Conservation (phyloP, 30 jellyfish, hydroid and myxozoan species). For the Aurelia sp. region DNA sequence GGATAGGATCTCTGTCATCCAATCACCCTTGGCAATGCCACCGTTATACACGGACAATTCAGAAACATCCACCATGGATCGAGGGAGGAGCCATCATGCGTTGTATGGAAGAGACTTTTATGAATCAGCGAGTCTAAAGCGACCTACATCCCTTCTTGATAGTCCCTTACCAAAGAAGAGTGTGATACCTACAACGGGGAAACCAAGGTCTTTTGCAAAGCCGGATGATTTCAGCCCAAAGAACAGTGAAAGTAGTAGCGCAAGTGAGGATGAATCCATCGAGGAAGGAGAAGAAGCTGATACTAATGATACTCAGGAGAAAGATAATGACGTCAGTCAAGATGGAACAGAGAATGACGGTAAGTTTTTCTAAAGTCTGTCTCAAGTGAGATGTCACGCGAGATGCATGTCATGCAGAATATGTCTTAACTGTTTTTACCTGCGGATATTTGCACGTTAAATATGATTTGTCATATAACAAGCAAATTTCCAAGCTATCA, state of each 20-base stretch:
- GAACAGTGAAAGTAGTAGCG: constrained; percentile 50
- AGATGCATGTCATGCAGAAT: too few species aligned
- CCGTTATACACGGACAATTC: constrained; percentile 17
- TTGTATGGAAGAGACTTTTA: background rate
- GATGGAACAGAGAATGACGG: constrained; percentile 74
- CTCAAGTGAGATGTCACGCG: too few species aligned
- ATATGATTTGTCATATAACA: too few species aligned
- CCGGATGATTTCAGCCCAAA: constrained; percentile 52
- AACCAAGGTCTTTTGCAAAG: constrained; percentile 44
- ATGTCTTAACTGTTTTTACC: too few species aligned
- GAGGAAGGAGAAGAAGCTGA: constrained; percentile 55
- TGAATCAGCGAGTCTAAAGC: background rate
- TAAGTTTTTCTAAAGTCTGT: background rate
- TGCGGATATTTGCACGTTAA: too few species aligned
- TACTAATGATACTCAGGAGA: constrained; percentile 1
- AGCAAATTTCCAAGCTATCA: too few species aligned
- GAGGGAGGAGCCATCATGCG: constrained; percentile 8
- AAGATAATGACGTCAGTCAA: constrained; percentile 30
- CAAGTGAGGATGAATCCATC: constrained; percentile 53
- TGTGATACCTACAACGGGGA: constrained; percentile 22
- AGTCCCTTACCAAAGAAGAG: constrained; percentile 52
- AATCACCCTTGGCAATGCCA: constrained; percentile 45
- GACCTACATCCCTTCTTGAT: constrained; percentile 46
- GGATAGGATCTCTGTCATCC: constrained; percentile 75
- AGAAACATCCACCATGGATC: background rate